A percentile compares a stretch with the other conserved stretches of the same genome.
Conservation (phyloP, 2,113 vertebrate species). For the Crotalus viridis region DNA sequence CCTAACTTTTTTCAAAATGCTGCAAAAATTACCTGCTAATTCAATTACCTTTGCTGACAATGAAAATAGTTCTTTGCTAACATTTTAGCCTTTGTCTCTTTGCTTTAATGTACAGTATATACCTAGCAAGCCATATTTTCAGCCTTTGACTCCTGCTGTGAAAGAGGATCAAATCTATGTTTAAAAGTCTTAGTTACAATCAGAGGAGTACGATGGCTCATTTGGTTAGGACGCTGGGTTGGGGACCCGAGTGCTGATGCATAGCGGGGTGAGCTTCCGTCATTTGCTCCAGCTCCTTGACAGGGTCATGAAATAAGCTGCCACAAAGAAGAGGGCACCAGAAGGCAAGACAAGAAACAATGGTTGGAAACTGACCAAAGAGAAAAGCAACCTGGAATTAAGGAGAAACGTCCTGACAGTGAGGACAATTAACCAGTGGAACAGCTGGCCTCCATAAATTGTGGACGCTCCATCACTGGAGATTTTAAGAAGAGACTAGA, state of each 20-base stretch:
- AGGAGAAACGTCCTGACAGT: no score
- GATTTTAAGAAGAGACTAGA: no score
- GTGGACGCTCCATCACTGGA: no score
- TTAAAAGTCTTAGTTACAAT: neutral
- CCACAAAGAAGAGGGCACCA: no score
- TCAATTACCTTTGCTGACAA: neutral
- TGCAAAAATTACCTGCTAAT: neutral
- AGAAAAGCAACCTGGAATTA: no score
- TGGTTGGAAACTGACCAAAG: no score
- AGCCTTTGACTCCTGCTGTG: neutral
- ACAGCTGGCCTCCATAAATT: no score
- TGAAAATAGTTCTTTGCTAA: constrained; percentile 3
- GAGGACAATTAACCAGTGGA: no score
- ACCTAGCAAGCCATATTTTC: neutral
- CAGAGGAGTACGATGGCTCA: neutral
- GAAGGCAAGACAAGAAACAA: no score
- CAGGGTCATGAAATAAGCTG: neutral
- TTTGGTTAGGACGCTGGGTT: neutral
- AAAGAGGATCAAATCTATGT: neutral
- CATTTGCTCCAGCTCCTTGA: neutral
- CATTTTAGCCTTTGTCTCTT: neutral
- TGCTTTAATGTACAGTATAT: neutral
- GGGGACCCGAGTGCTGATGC: neutral
- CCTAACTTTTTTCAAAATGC: neutral
- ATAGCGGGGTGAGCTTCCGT: neutral